phyloP scores from a whole-genome alignment of 2,113 vertebrate species.

The Halcyon senegalensis region DNA sequence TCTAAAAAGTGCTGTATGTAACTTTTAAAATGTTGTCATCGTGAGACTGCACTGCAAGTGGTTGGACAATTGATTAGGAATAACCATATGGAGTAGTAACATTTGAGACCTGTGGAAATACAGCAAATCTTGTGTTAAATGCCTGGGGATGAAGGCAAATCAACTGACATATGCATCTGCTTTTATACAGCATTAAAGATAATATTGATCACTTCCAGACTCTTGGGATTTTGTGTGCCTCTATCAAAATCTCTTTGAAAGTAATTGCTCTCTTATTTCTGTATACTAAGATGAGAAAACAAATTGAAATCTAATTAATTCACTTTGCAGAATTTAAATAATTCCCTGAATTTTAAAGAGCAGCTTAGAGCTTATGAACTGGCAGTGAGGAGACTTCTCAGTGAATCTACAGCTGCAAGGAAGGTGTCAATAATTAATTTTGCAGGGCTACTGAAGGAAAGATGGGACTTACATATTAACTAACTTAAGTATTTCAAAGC shows the following conservation, averaged over 20 bases:
- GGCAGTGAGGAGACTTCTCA: not conserved
- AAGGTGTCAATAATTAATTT: constrained; percentile 28
- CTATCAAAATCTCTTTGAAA: not conserved
- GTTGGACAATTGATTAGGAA: not conserved
- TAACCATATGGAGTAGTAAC: not conserved
- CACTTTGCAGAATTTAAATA: constrained; percentile 11
- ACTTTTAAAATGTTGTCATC: not conserved
- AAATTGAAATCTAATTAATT: constrained; percentile 33
- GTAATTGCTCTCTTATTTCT: constrained; percentile 7
- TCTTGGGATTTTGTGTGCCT: not conserved
- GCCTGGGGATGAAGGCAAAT: not conserved
- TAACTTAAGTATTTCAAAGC: not conserved
- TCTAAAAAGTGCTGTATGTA: not conserved
- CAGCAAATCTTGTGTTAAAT: not conserved
- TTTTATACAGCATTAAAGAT: not conserved
- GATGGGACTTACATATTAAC: not conserved
- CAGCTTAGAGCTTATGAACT: not conserved
- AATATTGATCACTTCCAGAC: not conserved
- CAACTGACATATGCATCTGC: not conserved
- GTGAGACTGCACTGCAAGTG: not conserved
- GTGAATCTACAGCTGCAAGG: not conserved
- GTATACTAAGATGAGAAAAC: not conserved
- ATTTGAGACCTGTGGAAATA: not conserved
- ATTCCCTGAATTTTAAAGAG: constrained; percentile 27
- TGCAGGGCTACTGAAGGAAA: not conserved